phyloP scores from a whole-genome alignment of 2,113 vertebrate genomes.

The Sphyrna mokarran region DNA sequence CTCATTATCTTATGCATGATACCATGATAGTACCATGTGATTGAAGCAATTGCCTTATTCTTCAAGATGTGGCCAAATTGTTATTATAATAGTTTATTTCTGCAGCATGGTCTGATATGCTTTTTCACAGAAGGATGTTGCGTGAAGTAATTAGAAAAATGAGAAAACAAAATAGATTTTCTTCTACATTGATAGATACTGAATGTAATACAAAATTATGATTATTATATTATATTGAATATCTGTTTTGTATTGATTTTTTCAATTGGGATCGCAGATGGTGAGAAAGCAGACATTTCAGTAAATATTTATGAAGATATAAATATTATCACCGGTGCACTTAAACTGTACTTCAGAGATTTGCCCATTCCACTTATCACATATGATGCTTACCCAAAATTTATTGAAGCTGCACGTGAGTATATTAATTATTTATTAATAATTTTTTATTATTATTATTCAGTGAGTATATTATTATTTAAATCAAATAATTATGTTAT shows the following conservation, averaged over 20 bases:
- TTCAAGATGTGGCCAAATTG: background rate
- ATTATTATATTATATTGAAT: background rate
- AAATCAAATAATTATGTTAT: background rate
- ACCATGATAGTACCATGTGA: background rate
- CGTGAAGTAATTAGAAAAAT: background rate
- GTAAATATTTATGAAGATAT: conserved; percentile 94
- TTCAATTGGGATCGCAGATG: conserved; percentile 63
- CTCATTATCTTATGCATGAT: background rate
- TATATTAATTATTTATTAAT: conserved; percentile 43
- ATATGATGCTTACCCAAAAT: conserved; percentile 91
- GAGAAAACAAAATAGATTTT: background rate
- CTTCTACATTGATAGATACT: background rate
- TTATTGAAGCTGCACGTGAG: conserved; percentile 95
- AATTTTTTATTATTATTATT: too few relatives aligned
- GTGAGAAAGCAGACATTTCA: conserved; percentile 96
- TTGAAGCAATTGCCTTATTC: background rate
- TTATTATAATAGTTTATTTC: too few relatives aligned
- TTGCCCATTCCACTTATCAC: conserved; percentile 96
- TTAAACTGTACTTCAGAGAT: conserved; percentile 98
- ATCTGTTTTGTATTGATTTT: conserved; percentile 33
- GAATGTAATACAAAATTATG: background rate
- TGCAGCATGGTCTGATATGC: background rate
- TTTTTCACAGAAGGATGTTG: background rate
- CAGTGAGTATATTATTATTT: too few relatives aligned
- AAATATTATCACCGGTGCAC: conserved; percentile 96